Evolutionary conservation across 2,113 vertebrate species (phyloP).

Genomic region (Sitta europaea): DNA sequence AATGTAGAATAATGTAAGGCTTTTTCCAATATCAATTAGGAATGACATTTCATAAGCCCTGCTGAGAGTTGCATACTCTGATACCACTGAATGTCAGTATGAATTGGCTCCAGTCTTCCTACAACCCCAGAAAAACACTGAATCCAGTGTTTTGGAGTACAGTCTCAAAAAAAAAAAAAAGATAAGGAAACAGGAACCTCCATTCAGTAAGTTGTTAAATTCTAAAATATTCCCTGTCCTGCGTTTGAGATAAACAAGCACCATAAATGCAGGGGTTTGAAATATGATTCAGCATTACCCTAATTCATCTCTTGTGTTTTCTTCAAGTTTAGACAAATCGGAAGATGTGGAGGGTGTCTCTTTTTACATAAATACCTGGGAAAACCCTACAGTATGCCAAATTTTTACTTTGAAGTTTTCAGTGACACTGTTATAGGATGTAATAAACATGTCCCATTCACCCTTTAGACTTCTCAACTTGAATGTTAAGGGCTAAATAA

Average conservation of each 20-base stretch:
- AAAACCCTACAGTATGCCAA: not conserved
- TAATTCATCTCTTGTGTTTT: not conserved
- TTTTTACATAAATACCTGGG: not conserved
- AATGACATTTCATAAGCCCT: not conserved
- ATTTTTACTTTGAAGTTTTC: not conserved
- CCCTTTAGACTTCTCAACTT: not conserved
- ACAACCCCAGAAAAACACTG: not conserved
- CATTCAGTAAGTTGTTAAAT: not conserved
- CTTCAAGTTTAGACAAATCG: not conserved
- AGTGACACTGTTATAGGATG: not conserved
- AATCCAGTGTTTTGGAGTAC: not conserved
- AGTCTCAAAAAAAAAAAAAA: not conserved
- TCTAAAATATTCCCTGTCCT: not conserved
- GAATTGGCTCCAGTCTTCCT: not conserved
- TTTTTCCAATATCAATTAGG: not conserved
- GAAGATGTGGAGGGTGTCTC: accelerated
- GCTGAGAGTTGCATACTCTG: not conserved
- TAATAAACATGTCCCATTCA: not conserved
- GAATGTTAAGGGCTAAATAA: not conserved
- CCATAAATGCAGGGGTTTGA: not conserved
- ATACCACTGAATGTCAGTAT: not conserved
- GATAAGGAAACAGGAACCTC: not conserved
- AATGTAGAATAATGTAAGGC: not conserved
- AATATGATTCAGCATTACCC: not conserved
- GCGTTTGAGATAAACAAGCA: not conserved